Percentiles rank a stretch among this genome's conserved stretches.
Evolutionary conservation across 1,140 invertebrate species (phyloP).

Genomic region (Nasonia giraulti): DNA sequence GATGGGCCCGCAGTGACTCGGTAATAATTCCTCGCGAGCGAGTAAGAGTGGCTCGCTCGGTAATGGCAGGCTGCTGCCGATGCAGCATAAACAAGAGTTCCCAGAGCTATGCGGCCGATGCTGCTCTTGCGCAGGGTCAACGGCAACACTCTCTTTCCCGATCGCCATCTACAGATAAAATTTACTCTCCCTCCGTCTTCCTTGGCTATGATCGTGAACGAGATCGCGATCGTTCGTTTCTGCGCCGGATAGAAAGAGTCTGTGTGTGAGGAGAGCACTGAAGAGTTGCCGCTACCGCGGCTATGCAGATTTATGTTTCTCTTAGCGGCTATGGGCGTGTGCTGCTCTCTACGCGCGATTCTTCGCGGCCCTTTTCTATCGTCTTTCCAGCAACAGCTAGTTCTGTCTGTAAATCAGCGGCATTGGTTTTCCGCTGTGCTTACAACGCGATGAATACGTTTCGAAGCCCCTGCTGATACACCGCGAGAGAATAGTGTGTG

Average conservation of each 20-base stretch:
- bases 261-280: neutral
- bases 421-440: neutral
- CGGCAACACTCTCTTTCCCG: conserved; percentile 32
- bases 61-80: conserved; percentile 54
- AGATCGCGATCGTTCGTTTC: conserved; percentile 17
- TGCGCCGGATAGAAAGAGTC: conserved; percentile 2
- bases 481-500: neutral
- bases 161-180: conserved; percentile 60
- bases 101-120: conserved; percentile 4
- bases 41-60: conserved; percentile 39
- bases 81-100: conserved; percentile 28
- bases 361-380: conserved; percentile 37
- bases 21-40: conserved; percentile 44
- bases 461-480: conserved; percentile 10
- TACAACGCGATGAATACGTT: neutral
- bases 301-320: conserved; percentile 62
- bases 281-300: conserved; percentile 53
- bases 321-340: conserved; percentile 31
- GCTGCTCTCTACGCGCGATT: neutral
- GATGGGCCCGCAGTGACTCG: conserved; percentile 27
- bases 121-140: conserved; percentile 55
- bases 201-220: no score
- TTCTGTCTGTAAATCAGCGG: neutral
- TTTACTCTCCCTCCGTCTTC: conserved; percentile 46
- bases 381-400: conserved; percentile 52